phyloP scores from a whole-genome alignment of 2,797 vertebrate species.

The Spinibarbus caldwelli region DNA sequence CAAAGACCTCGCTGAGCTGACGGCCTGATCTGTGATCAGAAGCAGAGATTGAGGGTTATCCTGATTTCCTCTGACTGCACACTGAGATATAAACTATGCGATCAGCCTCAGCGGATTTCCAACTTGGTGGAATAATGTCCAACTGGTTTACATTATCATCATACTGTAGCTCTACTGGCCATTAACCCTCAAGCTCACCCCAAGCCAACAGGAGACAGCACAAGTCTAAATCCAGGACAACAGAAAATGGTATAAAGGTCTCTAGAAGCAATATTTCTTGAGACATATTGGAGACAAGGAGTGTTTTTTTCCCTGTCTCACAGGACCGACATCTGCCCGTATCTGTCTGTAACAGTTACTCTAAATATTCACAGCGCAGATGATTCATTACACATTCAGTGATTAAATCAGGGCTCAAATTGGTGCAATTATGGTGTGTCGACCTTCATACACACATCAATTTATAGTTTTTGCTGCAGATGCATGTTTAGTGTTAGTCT shows the following conservation, averaged over 20 bases:
- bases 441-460: slow-evolving; percentile 22
- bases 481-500: slow-evolving; percentile 6
- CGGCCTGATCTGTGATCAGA: slow-evolving; percentile 84
- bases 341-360: slow-evolving; percentile 24
- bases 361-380: slow-evolving; percentile 34
- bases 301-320: not conserved
- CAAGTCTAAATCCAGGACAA: slow-evolving; percentile 17
- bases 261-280: not conserved
- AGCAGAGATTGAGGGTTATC: slow-evolving; percentile 35
- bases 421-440: slow-evolving; percentile 33
- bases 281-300: not conserved
- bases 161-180: not conserved
- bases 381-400: slow-evolving; percentile 40
- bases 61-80: not conserved
- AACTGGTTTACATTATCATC: slow-evolving; percentile 29
- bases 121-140: too few species aligned
- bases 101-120: not conserved
- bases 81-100: not conserved
- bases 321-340: not conserved
- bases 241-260: slow-evolving; percentile 3
- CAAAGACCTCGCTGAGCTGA: slow-evolving; percentile 97
- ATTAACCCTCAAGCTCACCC: slow-evolving; percentile 1
- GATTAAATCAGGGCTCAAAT: slow-evolving; percentile 37
- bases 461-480: slow-evolving; percentile 34
- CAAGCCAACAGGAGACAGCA: not conserved